A percentile compares a stretch with the other conserved stretches of the same genome.
Conservation (phyloP, 2,888 invertebrate species). For the Erebia ligea region DNA sequence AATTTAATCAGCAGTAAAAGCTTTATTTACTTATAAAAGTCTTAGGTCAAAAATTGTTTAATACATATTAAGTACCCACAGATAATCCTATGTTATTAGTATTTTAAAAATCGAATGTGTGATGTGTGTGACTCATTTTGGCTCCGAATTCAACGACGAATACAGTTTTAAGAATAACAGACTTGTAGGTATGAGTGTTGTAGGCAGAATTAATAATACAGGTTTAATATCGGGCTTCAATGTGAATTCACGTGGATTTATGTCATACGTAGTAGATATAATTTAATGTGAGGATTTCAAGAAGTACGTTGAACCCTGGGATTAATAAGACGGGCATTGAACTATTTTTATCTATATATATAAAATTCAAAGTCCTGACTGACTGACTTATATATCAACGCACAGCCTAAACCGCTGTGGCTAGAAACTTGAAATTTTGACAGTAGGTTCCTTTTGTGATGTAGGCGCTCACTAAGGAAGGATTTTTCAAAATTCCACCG, state of each 20-base stretch:
- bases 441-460: too few relatives aligned
- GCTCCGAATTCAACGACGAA: background rate
- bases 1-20: too few relatives aligned
- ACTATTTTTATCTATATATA: background rate
- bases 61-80: too few relatives aligned
- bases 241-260: background rate
- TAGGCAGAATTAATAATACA: background rate
- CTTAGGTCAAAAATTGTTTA: too few relatives aligned
- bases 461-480: too few relatives aligned
- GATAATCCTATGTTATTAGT: too few relatives aligned
- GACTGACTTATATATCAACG: too few relatives aligned
- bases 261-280: background rate
- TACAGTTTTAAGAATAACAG: background rate
- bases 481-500: too few relatives aligned
- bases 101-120: background rate
- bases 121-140: background rate
- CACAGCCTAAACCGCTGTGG: too few relatives aligned
- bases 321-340: background rate
- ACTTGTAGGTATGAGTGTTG: background rate
- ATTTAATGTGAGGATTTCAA: conserved; percentile 1
- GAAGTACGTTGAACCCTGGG: background rate
- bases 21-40: too few relatives aligned
- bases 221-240: background rate
- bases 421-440: too few relatives aligned
- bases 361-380: too few relatives aligned